Conservation (phyloP, 2,888 invertebrate species). For the Limenitis camilla region DNA sequence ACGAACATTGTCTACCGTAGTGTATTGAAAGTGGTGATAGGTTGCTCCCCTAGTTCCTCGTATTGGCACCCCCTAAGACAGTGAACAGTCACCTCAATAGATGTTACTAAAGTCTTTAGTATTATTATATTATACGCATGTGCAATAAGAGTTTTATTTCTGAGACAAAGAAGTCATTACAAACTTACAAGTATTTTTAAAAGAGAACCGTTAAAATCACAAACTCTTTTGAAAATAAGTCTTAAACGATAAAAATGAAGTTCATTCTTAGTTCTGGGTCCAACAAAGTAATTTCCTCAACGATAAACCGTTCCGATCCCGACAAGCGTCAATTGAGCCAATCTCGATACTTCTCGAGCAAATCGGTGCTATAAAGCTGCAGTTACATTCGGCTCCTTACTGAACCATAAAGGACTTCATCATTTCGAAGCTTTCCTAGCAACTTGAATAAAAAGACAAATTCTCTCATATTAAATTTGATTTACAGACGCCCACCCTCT, state of each 20-base stretch:
- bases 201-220: neutral
- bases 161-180: too few relatives aligned
- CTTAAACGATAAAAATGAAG: constrained; percentile 1
- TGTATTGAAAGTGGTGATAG: too few relatives aligned
- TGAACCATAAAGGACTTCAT: neutral
- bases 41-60: too few relatives aligned
- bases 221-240: neutral
- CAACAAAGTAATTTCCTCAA: constrained; percentile 2
- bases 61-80: too few relatives aligned
- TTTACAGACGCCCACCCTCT: too few relatives aligned
- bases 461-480: too few relatives aligned
- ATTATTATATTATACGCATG: too few relatives aligned
- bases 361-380: constrained; percentile 1
- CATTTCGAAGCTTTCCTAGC: neutral
- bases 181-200: neutral
- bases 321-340: constrained; percentile 7
- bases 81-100: too few relatives aligned
- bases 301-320: constrained; percentile 6
- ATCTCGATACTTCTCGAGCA: constrained; percentile 5
- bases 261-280: neutral
- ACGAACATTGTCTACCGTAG: too few relatives aligned
- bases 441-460: too few relatives aligned
- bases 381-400: neutral
- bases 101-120: too few relatives aligned
- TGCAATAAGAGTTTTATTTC: too few relatives aligned